Conservation (phyloP, 2,113 vertebrate species). For the Coregonus clupeaformis region DNA sequence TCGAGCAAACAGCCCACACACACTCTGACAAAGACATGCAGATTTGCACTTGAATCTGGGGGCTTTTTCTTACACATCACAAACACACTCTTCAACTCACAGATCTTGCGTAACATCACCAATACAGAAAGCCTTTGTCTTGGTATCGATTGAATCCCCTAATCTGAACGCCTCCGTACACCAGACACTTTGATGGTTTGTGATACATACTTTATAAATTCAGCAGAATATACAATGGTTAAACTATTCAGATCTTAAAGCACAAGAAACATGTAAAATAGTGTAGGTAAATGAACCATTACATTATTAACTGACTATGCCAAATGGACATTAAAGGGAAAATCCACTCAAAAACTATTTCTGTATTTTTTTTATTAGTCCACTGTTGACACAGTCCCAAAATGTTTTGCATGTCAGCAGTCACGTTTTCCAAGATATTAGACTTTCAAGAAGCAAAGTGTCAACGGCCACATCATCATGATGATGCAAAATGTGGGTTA, state of each 20-base stretch:
- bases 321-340: conserved; percentile 46
- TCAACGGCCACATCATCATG: conserved; percentile 55
- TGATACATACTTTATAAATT: conserved; percentile 46
- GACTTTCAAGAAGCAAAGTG: too few relatives aligned
- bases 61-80: conserved; percentile 45
- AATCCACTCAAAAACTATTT: too few relatives aligned
- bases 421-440: too few relatives aligned
- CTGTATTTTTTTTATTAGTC: too few relatives aligned
- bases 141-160: conserved; percentile 50
- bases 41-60: conserved; percentile 61
- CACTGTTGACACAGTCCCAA: too few relatives aligned
- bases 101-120: conserved; percentile 53
- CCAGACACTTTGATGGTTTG: conserved; percentile 48
- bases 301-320: conserved; percentile 46
- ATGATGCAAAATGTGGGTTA: conserved; percentile 50
- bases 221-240: conserved; percentile 25
- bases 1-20: conserved; percentile 61
- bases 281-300: conserved; percentile 44
- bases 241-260: conserved; percentile 22
- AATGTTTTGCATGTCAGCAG: too few relatives aligned
- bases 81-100: conserved; percentile 52
- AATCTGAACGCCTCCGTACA: conserved; percentile 55
- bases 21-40: conserved; percentile 44
- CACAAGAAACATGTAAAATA: conserved; percentile 30
- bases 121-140: conserved; percentile 62